These are phyloP conservation scores for Sturnus vulgaris DNA, from an alignment of 2,113 vertebrate species.

Conservation along the genomic window DNA sequence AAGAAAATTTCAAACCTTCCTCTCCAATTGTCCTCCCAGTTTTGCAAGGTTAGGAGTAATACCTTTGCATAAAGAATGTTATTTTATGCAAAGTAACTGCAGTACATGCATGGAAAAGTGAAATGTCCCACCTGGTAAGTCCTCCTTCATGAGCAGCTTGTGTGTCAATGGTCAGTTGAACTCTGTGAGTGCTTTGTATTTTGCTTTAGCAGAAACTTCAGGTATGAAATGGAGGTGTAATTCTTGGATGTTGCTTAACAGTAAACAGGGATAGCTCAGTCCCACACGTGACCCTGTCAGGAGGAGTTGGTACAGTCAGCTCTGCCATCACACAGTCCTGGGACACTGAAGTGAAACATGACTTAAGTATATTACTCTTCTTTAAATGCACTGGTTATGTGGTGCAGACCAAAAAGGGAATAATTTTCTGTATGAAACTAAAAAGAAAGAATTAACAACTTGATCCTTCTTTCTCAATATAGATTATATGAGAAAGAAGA, in stretches of 20 bases:
- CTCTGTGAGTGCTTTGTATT: not conserved
- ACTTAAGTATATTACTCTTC: not conserved
- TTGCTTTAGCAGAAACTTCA: not conserved
- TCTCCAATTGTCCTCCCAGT: not conserved
- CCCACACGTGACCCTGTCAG: accelerated
- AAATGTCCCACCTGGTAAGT: not conserved
- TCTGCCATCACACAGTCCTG: not conserved
- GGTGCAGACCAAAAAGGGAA: not conserved
- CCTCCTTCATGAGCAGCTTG: not conserved
- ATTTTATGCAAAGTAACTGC: not conserved
- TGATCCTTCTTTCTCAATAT: not conserved
- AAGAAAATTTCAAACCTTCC: not conserved
- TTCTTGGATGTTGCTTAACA: not conserved
- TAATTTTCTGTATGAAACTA: not conserved
- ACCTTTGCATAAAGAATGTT: not conserved
- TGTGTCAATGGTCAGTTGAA: not conserved
- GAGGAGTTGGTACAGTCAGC: not conserved
- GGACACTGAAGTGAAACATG: not conserved
- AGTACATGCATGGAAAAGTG: not conserved
- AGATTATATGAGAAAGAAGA: not conserved
- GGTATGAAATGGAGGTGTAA: not conserved
- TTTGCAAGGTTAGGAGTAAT: not conserved
- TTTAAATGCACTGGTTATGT: not conserved
- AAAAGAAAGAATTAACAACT: not conserved
- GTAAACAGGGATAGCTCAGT: accelerated